Conservation (phyloP, 2,797 vertebrate genomes). For the Aldrovandia affinis region DNA sequence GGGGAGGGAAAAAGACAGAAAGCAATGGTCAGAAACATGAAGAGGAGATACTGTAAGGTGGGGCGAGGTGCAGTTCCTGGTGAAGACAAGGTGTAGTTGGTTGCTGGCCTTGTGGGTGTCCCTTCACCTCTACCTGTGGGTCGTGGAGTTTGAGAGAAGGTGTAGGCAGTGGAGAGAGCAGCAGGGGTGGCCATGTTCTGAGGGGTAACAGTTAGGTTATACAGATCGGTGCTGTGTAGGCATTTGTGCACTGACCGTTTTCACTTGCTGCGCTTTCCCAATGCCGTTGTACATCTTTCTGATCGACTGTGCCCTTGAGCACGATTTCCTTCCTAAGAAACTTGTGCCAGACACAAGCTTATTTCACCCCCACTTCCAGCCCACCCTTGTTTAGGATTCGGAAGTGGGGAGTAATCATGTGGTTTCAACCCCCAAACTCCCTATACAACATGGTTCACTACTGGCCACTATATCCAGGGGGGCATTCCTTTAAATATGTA, state of each 20-base stretch:
- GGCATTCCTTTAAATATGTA: background rate
- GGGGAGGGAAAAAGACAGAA: too few relatives aligned
- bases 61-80: too few relatives aligned
- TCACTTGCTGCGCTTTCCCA: background rate
- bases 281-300: background rate
- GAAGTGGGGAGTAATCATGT: slow-evolving; percentile 19
- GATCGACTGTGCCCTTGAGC: background rate
- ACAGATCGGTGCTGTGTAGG: background rate
- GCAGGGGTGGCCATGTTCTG: too few relatives aligned
- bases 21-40: too few relatives aligned
- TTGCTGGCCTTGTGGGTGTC: too few relatives aligned
- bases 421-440: slow-evolving; percentile 8
- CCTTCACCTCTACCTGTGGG: too few relatives aligned
- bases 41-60: too few relatives aligned
- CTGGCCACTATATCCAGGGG: background rate
- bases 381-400: background rate
- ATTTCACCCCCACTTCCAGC: background rate
- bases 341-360: background rate
- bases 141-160: too few relatives aligned
- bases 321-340: background rate
- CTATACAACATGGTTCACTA: background rate
- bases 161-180: too few relatives aligned
- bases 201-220: too few relatives aligned
- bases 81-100: too few relatives aligned
- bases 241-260: background rate